Evolutionary conservation across 2,797 vertebrate species (phyloP).

Genomic region (Phrynocephalus forsythii): DNA sequence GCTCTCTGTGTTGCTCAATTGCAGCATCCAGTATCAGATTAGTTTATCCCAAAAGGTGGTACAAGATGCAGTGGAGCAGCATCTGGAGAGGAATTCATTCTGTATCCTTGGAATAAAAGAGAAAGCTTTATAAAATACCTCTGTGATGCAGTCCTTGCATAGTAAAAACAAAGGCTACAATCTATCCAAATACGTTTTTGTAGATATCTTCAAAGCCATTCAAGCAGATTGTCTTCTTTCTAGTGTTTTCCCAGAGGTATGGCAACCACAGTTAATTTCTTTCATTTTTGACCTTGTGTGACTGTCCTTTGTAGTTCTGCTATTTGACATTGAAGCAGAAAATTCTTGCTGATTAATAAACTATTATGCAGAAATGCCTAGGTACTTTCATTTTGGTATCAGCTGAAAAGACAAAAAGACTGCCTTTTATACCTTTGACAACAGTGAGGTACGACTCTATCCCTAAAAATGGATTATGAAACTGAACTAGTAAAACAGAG

Average conservation of each 20-base stretch:
- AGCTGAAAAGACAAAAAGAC: background rate
- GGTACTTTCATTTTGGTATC: background rate
- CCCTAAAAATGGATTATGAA: background rate
- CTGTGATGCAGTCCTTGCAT: too few relatives aligned
- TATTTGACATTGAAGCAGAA: background rate
- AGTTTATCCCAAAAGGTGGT: too few relatives aligned
- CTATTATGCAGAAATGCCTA: background rate
- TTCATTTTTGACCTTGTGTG: background rate
- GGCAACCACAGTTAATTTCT: background rate
- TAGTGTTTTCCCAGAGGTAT: too few relatives aligned
- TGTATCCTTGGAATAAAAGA: too few relatives aligned
- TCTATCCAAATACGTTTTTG: background rate
- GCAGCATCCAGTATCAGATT: too few relatives aligned
- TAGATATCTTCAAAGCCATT: background rate
- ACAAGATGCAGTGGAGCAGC: too few relatives aligned
- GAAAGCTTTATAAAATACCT: too few relatives aligned
- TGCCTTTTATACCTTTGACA: background rate
- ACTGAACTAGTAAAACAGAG: background rate
- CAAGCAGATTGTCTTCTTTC: background rate
- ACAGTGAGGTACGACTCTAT: background rate
- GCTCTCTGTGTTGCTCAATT: too few relatives aligned
- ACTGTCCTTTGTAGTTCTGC: background rate
- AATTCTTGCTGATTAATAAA: conserved; percentile 12
- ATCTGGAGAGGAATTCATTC: too few relatives aligned
- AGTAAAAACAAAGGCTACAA: background rate